Percentiles rank a stretch among this genome's conserved stretches.
Conservation (phyloP, 2,888 invertebrate species). For the Synergus japonicus region DNA sequence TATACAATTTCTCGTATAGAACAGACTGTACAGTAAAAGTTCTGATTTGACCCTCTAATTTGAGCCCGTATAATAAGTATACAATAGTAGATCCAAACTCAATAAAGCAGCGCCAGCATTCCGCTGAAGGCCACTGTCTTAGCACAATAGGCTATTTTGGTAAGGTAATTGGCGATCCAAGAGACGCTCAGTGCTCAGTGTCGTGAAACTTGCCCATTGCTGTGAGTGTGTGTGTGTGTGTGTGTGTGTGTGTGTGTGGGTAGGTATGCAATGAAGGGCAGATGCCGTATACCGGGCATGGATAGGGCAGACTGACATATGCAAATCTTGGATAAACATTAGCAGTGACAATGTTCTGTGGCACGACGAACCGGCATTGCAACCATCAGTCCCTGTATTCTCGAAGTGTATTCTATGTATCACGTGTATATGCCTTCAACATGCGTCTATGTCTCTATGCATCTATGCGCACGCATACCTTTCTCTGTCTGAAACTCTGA, state of each 20-base stretch:
- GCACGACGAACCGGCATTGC: slow-evolving; percentile 54
- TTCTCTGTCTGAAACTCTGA: neutral
- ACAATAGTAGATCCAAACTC: neutral
- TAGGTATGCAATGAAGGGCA: slow-evolving; percentile 19
- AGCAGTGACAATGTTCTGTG: slow-evolving; percentile 64
- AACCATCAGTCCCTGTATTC: slow-evolving; percentile 42
- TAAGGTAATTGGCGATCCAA: slow-evolving; percentile 68
- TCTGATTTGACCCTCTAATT: no score
- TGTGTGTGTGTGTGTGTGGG: slow-evolving; percentile 16
- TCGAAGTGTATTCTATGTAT: slow-evolving; percentile 20
- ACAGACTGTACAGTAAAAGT: neutral
- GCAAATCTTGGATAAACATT: slow-evolving; percentile 76
- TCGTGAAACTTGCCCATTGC: slow-evolving; percentile 18
- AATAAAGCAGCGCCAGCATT: neutral
- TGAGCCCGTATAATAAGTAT: no score
- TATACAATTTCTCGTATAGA: no score
- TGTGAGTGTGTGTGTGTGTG: slow-evolving; percentile 5
- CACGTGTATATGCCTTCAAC: neutral
- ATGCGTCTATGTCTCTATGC: neutral
- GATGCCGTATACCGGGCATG: slow-evolving; percentile 58
- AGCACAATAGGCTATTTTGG: slow-evolving; percentile 61
- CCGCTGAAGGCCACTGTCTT: slow-evolving; percentile 1
- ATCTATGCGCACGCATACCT: slow-evolving; percentile 32
- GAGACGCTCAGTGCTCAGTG: slow-evolving; percentile 47
- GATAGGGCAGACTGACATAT: slow-evolving; percentile 73